These are phyloP conservation scores for Mus caroli DNA, from an alignment of 2,797 vertebrate genomes.

Conservation along the genomic window DNA sequence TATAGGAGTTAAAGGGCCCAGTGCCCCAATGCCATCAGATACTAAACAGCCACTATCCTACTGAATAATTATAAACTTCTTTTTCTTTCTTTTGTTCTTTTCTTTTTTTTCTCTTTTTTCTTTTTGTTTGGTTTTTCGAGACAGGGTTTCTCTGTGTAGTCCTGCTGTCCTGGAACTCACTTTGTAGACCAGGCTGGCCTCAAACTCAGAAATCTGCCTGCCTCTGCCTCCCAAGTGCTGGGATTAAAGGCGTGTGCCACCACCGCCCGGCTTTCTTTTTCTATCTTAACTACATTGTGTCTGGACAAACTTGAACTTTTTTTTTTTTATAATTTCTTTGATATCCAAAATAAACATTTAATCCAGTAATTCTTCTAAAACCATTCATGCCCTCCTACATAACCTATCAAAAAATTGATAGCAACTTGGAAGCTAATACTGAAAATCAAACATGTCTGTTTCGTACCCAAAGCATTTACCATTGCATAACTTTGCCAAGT, in stretches of 20 bases:
- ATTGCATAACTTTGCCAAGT: background rate
- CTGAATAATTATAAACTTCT: background rate
- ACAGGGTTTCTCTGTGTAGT: no score
- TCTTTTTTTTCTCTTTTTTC: background rate
- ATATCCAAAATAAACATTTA: slow-evolving; percentile 54
- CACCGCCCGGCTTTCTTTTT: no score
- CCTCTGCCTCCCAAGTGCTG: no score
- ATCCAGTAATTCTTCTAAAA: background rate
- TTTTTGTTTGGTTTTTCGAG: no score
- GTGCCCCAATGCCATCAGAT: background rate
- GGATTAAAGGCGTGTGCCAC: no score
- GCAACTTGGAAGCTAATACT: background rate
- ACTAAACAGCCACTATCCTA: background rate
- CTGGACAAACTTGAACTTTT: background rate
- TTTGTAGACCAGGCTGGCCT: no score
- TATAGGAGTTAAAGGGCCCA: background rate
- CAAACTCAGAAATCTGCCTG: no score
- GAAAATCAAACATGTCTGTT: background rate
- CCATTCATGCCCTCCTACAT: background rate
- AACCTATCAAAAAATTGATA: slow-evolving; percentile 25
- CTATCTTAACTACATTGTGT: background rate
- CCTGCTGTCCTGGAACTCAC: no score
- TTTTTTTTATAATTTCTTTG: slow-evolving; percentile 22
- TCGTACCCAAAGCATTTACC: slow-evolving; percentile 39
- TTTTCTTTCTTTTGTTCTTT: background rate